Evolutionary conservation across 1,140 invertebrate genomes (phyloP), one percentile per base, ranked within the genome.

Genomic region (Maniola jurtina): DNA sequence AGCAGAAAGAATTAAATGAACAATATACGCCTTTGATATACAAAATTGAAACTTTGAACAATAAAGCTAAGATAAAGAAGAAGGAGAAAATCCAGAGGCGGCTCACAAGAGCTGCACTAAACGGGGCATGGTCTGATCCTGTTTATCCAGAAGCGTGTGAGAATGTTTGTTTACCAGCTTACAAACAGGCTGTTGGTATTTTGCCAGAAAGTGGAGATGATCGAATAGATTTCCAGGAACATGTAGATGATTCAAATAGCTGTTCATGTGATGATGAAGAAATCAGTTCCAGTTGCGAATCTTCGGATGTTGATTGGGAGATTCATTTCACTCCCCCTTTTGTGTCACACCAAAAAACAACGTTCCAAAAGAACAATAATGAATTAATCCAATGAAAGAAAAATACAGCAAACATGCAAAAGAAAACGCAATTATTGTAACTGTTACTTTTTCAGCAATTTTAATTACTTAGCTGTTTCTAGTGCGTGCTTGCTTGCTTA

Each of bases 271-370:
- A 71, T 10, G 75, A 80, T 59, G 66, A 72, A 7, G 79, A 80
- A 48, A 25, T 69, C 1, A 74, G 64, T 52, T 79, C 83, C 10
- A 78, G 84, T 48, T 79, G 75, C 59, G 77, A 71, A 34, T 88
- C 84, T 8, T 76, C 85, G 13, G 83, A 86, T 57, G 52, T 86
- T 9, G 80, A 89, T 70, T 89, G 86, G 86, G 84, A 88, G 58
- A 76, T 89, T 14, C 81, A 84, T 38, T 89, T 86, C 62, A 76
- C 85, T 1, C 87, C 85, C 9, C 83, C 84, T 1, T 68, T 67
- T 68, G 64, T 73, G 36, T 50, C 52, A 14, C 7, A 52, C 16
- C 48, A 52, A 52, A 25, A 9, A 16, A 16, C 6, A 52, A 52
- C 10, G 6, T 16, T 16, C 8, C 14, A 25, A 52, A 2, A 8